Base-by-base conservation (phyloP, 2,113 vertebrate species). In the Murina feae region DNA sequence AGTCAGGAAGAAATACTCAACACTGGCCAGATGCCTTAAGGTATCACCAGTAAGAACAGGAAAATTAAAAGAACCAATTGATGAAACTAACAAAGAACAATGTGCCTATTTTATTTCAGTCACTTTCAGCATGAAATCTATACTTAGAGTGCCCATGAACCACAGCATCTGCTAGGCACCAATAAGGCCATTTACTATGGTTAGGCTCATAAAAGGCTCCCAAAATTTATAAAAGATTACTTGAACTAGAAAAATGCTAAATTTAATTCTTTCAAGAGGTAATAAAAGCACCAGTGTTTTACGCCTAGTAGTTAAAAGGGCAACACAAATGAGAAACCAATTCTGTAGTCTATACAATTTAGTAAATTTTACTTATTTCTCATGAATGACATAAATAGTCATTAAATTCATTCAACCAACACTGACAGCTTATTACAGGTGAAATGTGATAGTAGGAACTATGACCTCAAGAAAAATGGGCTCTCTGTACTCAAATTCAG, bases 1-100 rank as follows among this genome's bases (percentile, higher is more conserved):
- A 96, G 89, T 94, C 91, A 93, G 94, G 87, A 97, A 96, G 74
- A 95, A 96, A 92, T n/a, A 51, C 39, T 75, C 66, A 51, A 21
- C 66, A 86, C 80, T 74, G 58, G 35, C 66, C 79, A 84, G 86
- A 96, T 51, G n/a, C 85, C 95, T 3, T 18, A 78, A 95, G 51
- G 92, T 81, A 90, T 87, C 79, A 93, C 89, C 95, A 95, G 89
- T 18, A 96, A 90, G 47, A 37, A 94, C 58, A 90, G 35, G 78
- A 89, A 96, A 94, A 90, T 79, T 74, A 94, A 93, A 96, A 85
- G 85, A 92, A 88, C 66, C 92, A 60, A 88, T 53, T 53, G 86
- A 23, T 71, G 44, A 93, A 95, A 44, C 21, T 69, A 90, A 94
- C 88, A 93, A 97, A 96, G 83, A 97, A 96, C 76, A 93, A 66